Evolutionary conservation across 2,888 invertebrate species (phyloP).

Genomic region (Formica aserva): DNA sequence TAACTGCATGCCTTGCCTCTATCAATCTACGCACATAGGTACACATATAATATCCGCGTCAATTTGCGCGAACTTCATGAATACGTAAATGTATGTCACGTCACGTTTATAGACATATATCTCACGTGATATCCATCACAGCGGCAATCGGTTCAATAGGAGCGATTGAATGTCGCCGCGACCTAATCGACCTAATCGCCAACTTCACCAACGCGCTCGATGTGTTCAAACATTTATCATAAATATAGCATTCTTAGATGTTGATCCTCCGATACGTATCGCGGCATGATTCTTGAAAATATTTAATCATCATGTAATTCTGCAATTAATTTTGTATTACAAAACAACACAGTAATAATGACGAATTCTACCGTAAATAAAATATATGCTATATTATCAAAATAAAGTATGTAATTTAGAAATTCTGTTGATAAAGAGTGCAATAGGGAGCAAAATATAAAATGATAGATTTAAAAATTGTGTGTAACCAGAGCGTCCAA

Average conservation of each 20-base stretch:
- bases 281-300: not conserved
- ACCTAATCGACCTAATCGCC: constrained; percentile 27
- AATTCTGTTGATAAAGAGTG: not conserved
- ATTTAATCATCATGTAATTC: not conserved
- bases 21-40: not conserved
- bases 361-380: not conserved
- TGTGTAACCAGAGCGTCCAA: not conserved
- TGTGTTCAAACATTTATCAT: not conserved
- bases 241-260: constrained; percentile 9
- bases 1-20: not conserved
- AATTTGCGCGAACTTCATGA: constrained; percentile 30
- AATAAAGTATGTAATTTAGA: not conserved
- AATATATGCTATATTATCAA: not conserved
- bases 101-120: constrained; percentile 12
- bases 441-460: not conserved
- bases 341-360: not conserved
- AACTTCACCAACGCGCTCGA: not conserved
- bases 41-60: not conserved
- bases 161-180: not conserved
- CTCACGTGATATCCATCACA: constrained; percentile 9
- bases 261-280: not conserved
- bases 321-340: not conserved
- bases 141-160: constrained; percentile 9
- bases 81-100: constrained; percentile 21
- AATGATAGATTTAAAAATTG: constrained; percentile 15